Evolutionary conservation across 2,113 vertebrate species (phyloP), one percentile per base, ranked within the genome.

Genomic region (Catagonus wagneri): DNA sequence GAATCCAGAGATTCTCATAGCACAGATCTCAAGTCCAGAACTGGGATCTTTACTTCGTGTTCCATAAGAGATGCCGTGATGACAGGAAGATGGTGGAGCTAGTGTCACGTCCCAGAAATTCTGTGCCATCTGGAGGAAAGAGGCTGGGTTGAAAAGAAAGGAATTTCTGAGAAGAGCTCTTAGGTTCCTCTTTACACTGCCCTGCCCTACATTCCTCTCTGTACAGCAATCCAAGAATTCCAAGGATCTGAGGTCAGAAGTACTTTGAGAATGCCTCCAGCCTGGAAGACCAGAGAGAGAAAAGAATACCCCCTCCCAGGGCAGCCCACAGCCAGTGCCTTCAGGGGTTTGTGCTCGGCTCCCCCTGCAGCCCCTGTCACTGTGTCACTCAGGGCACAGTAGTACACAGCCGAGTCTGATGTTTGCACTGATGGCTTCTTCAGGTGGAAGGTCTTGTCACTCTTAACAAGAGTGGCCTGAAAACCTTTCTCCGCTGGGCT

Each of bases 381-480:
- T 91, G 96, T 96, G 95, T 80, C 63, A 0, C 44, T 34, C 93
- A 95, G 27, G 27, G 11, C 63, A 0, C 95, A 97, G 95, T 76
- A 95, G 94, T 96, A 95, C 87, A 93, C 7, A 1, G 94, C 96
- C 0, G 87, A 81, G 74, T 96, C 96, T 10, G 86, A 90, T 20
- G 10, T 10, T 12, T 60, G 32, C 4, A 72, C n/a, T 0, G 39
- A 34, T 14, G 4, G 0, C 75, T 96, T 97, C 78, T 36, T 34
- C 74, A 93, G 87, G 36, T 72, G 94, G 76, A 94, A 94, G 58
- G 65, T 93, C 6, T n/a, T 54, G 1, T 78, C 10, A 3, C 22
- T 76, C 44, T 76, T 95, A 2, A 74, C 13, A 5, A 39, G 86
- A 25, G 3, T 50, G 52, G 93, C 96, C 22, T 34, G 50, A 75